Evolutionary conservation across 2,797 vertebrate species (phyloP), one percentile per base, ranked within the genome.

Genomic region (Taenioides sp.): DNA sequence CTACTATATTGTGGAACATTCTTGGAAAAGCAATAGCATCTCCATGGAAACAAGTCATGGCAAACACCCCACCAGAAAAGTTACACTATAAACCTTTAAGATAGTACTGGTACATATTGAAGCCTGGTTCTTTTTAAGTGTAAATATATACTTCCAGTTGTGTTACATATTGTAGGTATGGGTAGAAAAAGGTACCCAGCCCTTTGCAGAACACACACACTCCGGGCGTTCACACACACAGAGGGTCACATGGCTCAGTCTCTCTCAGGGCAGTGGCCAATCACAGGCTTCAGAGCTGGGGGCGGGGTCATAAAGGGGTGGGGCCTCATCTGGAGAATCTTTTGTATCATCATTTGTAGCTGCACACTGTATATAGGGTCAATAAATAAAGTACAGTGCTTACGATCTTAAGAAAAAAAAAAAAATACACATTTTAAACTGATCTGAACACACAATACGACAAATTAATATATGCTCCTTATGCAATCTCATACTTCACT

Each of bases 201-300:
- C 57, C 23, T 17, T 5, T 27, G 23, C 57, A 61, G 7, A 18
- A 60, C 27, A 9, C 58, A 86, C 84, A 82, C 82, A 70, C 74
- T 83, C 77, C 43, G 62, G 79, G 70, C 76, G 77, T 55, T 80
- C 84, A 85, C 75, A 50, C 78, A 68, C 65, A 81, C 75, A 77
- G 67, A 78, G 76, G 78, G 68, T 88, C 84, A 81, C 86, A 17
- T 84, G 83, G 89, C 82, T 34, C 28, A 28, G 54, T 91, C 91
- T 91, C 91, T 92, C 91, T 91, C 91, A 91, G 90, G 91, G 91
- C 87, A 85, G 66, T 22, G 43, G 79, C 59, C 81, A 75, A 67
- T 49, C 34, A 34, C 55, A 64, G 54, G 28, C 74, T 6, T 68
- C 23, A 7, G 55, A 65, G 59, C 75, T 60, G 50, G 72, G 55